Evolutionary conservation across 2,797 vertebrate genomes (phyloP).

Genomic region (Melanitta fusca): DNA sequence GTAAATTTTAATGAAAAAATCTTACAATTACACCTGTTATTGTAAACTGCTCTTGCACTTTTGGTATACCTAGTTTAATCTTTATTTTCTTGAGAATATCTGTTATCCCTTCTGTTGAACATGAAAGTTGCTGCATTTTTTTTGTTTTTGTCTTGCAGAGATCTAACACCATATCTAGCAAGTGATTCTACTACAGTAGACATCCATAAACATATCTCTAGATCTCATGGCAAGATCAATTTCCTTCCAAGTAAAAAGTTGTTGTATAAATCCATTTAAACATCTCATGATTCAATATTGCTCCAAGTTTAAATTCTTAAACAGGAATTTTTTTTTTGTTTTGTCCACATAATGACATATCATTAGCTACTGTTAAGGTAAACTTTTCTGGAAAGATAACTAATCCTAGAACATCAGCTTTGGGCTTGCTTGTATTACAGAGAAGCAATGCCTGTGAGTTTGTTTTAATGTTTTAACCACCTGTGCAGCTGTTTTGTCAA

Average conservation of each 20-base stretch:
- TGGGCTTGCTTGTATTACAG: neutral
- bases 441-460: neutral
- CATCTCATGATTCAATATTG: neutral
- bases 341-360: neutral
- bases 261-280: neutral
- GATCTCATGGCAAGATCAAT: neutral
- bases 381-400: neutral
- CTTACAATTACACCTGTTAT: neutral
- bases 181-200: neutral
- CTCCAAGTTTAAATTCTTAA: neutral
- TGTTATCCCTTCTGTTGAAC: neutral
- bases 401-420: neutral
- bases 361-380: neutral
- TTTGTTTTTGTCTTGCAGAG: neutral
- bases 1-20: neutral
- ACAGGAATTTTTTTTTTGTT: neutral
- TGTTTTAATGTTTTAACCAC: neutral
- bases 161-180: neutral
- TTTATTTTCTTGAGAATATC: neutral
- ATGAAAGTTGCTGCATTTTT: neutral
- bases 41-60: neutral
- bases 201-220: neutral
- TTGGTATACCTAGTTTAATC: neutral
- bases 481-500: neutral
- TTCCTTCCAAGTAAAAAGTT: neutral